phyloP scores from a whole-genome alignment of 2,797 vertebrate species.

The Sphenodon punctatus region DNA sequence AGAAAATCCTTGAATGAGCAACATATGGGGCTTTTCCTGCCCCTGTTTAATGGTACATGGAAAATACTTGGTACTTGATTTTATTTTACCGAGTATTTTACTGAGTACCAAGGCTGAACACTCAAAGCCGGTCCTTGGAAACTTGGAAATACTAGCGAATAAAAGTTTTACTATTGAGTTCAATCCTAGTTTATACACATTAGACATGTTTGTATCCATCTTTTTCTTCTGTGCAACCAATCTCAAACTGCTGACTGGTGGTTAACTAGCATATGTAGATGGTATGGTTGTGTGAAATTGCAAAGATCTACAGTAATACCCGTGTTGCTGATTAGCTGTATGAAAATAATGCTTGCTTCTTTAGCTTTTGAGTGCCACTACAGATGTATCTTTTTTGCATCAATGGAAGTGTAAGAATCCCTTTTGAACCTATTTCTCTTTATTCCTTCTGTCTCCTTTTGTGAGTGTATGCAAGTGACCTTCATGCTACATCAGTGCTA shows the following conservation, averaged over 20 bases:
- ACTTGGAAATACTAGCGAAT: too few species aligned
- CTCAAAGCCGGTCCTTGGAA: too few species aligned
- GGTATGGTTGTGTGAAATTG: background rate
- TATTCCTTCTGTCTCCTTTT: background rate
- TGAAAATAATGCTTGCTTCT: background rate
- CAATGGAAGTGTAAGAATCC: background rate
- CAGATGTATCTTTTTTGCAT: rapidly evolving
- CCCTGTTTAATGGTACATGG: too few species aligned
- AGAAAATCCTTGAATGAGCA: too few species aligned
- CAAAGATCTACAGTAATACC: background rate
- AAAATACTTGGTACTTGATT: too few species aligned
- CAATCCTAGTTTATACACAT: too few species aligned
- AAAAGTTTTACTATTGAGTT: too few species aligned
- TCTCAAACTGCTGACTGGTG: background rate
- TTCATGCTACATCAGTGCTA: background rate
- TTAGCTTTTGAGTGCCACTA: background rate
- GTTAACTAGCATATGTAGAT: background rate
- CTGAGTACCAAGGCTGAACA: too few species aligned
- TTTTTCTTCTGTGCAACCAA: background rate
- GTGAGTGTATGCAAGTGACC: background rate
- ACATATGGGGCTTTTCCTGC: too few species aligned
- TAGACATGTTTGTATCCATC: background rate
- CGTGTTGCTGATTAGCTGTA: background rate
- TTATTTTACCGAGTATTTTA: too few species aligned
- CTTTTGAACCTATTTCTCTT: background rate